Conservation (phyloP, 2,888 invertebrate species). For the Aelia acuminata region DNA sequence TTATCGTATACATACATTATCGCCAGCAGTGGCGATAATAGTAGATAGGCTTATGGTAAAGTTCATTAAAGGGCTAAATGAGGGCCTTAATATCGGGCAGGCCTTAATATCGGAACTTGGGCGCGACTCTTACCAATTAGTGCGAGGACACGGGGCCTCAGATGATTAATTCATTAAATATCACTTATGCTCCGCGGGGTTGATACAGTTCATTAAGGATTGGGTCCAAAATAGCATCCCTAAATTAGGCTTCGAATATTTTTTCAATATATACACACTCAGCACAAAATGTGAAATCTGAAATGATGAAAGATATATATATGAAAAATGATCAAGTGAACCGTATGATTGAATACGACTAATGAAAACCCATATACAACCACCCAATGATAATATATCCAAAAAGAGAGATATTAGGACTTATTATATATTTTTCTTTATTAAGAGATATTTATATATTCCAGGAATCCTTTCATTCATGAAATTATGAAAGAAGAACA, state of each 20-base stretch:
- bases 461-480: neutral
- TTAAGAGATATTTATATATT: neutral
- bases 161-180: conserved; percentile 26
- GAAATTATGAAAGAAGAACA: neutral
- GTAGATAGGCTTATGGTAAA: neutral
- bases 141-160: neutral
- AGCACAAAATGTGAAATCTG: no score
- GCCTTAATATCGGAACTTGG: conserved; percentile 14
- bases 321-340: neutral
- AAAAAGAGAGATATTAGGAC: neutral
- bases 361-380: neutral
- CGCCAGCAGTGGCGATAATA: neutral
- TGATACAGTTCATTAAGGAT: neutral
- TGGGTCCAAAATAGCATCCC: neutral
- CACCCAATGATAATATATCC: neutral
- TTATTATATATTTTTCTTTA: neutral
- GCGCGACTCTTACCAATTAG: conserved; percentile 17
- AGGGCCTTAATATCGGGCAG: neutral
- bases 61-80: neutral
- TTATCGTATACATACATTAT: no score
- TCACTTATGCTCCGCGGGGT: neutral
- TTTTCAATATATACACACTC: neutral
- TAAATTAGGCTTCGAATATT: neutral
- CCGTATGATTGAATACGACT: neutral
- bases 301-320: neutral